Evolutionary conservation across 2,113 vertebrate species (phyloP), one percentile per base, ranked within the genome.

Genomic region (Glaucomys volans): DNA sequence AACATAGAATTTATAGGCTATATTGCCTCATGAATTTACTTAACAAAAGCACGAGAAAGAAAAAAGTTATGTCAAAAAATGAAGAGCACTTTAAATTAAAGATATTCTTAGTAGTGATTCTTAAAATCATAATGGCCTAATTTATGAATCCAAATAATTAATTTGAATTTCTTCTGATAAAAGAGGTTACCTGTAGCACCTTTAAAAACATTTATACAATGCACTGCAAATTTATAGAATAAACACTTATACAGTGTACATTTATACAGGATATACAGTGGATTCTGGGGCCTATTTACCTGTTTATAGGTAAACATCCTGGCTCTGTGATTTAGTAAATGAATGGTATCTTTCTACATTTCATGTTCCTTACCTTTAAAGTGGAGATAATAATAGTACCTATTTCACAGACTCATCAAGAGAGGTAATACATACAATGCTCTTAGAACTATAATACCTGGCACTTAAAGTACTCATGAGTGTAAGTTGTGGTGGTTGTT

Each of bases 151-250:
- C 5, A 76, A 76, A 57, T 89, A 14, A 82, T 87, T 93, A 35
- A 87, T 75, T 80, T 92, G 44, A 82, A 66, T 93, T 96, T 92
- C 40, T 90, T 76, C 24, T 86, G 24, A 74, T 95, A 52, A 72
- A 91, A 96, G 59, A 62, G 47, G 12, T 76, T 74, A 87, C 64
- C 11, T 40, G 24, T 89, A 69, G 20, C 13, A 79, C 28, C 50
- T 52, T 30, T 86, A 22, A 64, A 72, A 87, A 93, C 62, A 44
- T 42, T 85, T 85, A 14, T 66, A 50, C 47, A 71, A 52, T 86
- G 1, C 59, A 30, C 4, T 95, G 0, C 40, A 18, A 4, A 12
- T 89, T 54, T 54, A 54, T 54, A 54, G 54, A 54, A 54, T 54
- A 54, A 20, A 54, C 20, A 54, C 54, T 54, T 54, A 54, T 54